phyloP scores from a whole-genome alignment of 2,888 invertebrate species.

The Drosophila demipolita region DNA sequence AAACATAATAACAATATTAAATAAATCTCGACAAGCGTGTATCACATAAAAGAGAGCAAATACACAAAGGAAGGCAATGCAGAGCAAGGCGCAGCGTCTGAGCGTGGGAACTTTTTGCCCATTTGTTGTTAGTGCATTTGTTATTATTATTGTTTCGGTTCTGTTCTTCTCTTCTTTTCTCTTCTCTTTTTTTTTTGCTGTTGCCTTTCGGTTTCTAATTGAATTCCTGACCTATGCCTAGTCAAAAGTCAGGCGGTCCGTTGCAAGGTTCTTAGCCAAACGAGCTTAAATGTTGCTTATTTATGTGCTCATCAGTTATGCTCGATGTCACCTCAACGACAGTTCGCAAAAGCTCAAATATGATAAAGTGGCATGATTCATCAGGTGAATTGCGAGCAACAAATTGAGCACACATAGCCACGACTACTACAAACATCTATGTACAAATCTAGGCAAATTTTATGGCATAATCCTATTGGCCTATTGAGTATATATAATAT shows the following conservation, averaged over 20 bases:
- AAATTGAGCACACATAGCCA: slow-evolving; percentile 4
- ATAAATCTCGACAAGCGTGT: background rate
- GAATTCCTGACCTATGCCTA: slow-evolving; percentile 75
- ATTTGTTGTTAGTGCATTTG: background rate
- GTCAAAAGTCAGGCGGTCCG: slow-evolving; percentile 28
- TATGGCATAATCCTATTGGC: slow-evolving; percentile 10
- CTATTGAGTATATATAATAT: background rate
- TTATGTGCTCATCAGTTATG: slow-evolving; percentile 4
- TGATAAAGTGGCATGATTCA: slow-evolving; percentile 38
- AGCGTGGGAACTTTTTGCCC: slow-evolving; percentile 40
- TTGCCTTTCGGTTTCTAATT: slow-evolving; percentile 54
- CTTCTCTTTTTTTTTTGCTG: slow-evolving; percentile 2
- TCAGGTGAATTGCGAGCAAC: background rate
- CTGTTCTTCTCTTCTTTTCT: slow-evolving; percentile 3
- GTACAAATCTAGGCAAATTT: slow-evolving; percentile 6
- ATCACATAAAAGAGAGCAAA: background rate
- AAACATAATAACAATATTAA: background rate
- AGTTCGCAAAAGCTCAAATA: slow-evolving; percentile 34
- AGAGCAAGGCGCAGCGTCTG: slow-evolving; percentile 7
- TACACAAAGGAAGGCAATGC: slow-evolving; percentile 4
- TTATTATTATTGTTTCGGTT: background rate
- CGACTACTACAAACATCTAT: background rate
- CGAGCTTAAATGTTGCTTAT: background rate
- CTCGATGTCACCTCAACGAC: slow-evolving; percentile 17
- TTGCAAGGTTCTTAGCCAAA: slow-evolving; percentile 12